A percentile compares a stretch with the other conserved stretches of the same genome.
phyloP scores from a whole-genome alignment of 2,113 vertebrate species.

The Anoura caudifer region DNA sequence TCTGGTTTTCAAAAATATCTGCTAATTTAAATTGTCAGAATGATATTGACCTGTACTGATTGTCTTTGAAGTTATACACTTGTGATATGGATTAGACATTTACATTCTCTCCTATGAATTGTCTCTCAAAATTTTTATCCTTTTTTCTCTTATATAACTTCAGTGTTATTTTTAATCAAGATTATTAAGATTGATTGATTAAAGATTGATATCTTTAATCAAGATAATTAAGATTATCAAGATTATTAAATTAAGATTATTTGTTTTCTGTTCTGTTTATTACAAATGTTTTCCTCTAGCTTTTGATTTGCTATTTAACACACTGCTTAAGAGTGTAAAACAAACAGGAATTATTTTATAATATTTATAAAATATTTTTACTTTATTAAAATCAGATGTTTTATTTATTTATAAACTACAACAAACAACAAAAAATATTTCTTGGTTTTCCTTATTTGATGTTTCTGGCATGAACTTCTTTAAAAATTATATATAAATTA shows the following conservation, averaged over 20 bases:
- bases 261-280: background rate
- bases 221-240: background rate
- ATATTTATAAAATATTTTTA: background rate
- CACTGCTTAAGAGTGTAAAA: background rate
- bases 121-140: background rate
- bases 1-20: slow-evolving; percentile 37
- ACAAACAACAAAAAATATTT: background rate
- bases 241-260: too few species aligned
- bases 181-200: background rate
- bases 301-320: background rate
- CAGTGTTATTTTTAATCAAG: background rate
- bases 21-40: background rate
- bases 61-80: background rate
- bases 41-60: background rate
- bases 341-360: background rate
- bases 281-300: background rate
- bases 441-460: background rate
- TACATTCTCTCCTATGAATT: background rate
- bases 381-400: background rate
- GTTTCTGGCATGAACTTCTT: background rate
- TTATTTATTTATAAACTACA: too few species aligned
- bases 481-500: background rate
- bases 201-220: background rate
- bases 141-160: background rate
- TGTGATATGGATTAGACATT: background rate